phyloP scores from a whole-genome alignment of 2,113 vertebrate species.

The Marcusenius ussheri region DNA sequence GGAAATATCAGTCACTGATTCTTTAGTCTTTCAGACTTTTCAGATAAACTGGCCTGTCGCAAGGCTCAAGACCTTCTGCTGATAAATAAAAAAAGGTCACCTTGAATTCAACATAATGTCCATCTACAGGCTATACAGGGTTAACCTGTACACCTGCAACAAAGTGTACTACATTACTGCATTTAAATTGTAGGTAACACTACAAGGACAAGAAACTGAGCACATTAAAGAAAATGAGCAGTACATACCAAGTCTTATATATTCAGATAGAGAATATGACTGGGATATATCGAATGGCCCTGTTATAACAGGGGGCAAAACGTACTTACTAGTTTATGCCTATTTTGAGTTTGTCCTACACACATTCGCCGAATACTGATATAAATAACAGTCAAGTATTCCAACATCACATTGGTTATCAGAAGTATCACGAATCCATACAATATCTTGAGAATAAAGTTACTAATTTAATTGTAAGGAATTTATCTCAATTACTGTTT shows the following conservation, averaged over 20 bases:
- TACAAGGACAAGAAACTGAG: constrained; percentile 8
- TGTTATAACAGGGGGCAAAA: not conserved
- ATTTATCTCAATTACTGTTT: constrained; percentile 23
- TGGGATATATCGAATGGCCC: not conserved
- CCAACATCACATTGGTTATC: constrained; percentile 12
- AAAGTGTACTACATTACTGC: not conserved
- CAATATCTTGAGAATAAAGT: not conserved
- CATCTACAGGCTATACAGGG: not conserved
- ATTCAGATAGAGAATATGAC: constrained; percentile 32
- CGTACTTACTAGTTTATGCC: not conserved
- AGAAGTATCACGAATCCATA: not conserved
- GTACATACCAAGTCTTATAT: constrained; percentile 32
- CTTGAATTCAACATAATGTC: not conserved
- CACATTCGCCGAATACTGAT: not conserved
- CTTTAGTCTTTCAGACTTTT: not conserved
- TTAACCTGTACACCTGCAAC: not conserved
- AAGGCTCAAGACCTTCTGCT: not conserved
- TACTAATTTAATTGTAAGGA: not conserved
- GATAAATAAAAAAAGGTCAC: not conserved
- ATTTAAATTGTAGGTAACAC: not conserved
- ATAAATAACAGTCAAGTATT: not conserved
- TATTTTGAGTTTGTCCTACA: not conserved
- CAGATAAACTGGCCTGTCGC: not conserved
- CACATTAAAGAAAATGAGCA: constrained; percentile 43
- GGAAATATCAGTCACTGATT: not conserved